phyloP scores from a whole-genome alignment of 2,797 vertebrate genomes.

The Clarias fuscus region DNA sequence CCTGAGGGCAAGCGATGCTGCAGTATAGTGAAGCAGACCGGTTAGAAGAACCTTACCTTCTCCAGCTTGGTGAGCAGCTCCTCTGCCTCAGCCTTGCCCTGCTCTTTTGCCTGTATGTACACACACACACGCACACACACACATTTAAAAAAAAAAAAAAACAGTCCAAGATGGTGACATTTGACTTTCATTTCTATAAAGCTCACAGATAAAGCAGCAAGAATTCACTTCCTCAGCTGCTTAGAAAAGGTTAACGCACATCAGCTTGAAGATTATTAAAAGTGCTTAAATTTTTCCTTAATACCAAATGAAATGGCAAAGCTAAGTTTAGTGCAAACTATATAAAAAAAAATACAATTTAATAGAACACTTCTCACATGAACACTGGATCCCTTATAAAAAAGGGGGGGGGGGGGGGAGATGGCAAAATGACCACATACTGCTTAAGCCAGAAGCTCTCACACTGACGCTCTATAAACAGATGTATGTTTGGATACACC shows the following conservation, averaged over 20 bases:
- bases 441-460: background rate
- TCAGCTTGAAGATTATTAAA: background rate
- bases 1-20: conserved; percentile 1
- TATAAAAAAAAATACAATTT: background rate
- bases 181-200: background rate
- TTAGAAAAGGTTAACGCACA: conserved; percentile 3
- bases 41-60: conserved; percentile 77
- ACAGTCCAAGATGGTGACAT: background rate
- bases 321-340: background rate
- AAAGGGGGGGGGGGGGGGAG: too few species aligned
- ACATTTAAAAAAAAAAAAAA: background rate
- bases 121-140: conserved; percentile 65
- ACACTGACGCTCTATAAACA: background rate
- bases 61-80: conserved; percentile 88
- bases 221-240: background rate
- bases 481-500: too few species aligned
- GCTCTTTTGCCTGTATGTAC: conserved; percentile 88
- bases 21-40: conserved; percentile 11
- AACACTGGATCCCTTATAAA: background rate
- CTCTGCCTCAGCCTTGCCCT: conserved; percentile 89
- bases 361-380: background rate
- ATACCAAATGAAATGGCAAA: background rate
- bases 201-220: background rate
- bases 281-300: background rate
- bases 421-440: background rate